Evolutionary conservation across 2,113 vertebrate species (phyloP).

Genomic region (Rhea pennata): DNA sequence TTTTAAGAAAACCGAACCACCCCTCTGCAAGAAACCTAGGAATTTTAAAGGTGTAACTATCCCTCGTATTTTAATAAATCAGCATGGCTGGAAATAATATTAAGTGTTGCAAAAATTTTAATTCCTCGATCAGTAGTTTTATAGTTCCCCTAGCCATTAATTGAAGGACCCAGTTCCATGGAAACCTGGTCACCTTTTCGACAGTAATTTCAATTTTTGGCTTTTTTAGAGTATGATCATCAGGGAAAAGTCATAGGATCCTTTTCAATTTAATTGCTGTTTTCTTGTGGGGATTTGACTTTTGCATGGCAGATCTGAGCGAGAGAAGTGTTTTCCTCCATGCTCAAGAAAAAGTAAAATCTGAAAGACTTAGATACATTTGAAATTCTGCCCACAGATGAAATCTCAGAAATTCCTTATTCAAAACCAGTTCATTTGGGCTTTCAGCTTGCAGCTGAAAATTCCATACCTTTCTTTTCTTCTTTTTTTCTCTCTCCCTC

Average conservation of each 20-base stretch:
- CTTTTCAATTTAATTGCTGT: neutral
- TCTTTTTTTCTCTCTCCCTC: no score
- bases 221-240: neutral
- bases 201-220: neutral
- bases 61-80: neutral
- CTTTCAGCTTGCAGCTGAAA: neutral
- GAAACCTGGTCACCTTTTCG: neutral
- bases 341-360: neutral
- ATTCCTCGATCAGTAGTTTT: neutral
- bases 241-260: neutral
- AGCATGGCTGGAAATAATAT: neutral
- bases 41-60: neutral
- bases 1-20: neutral
- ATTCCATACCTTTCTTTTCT: neutral
- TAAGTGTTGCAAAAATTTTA: neutral
- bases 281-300: neutral
- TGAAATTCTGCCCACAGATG: rapidly evolving
- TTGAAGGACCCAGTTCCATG: neutral
- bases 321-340: neutral
- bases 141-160: neutral
- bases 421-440: neutral
- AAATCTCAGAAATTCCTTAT: neutral
- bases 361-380: neutral
- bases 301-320: neutral
- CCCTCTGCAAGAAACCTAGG: neutral